Conservation (phyloP, 2,888 invertebrate species). For the Odontocerum albicorne region DNA sequence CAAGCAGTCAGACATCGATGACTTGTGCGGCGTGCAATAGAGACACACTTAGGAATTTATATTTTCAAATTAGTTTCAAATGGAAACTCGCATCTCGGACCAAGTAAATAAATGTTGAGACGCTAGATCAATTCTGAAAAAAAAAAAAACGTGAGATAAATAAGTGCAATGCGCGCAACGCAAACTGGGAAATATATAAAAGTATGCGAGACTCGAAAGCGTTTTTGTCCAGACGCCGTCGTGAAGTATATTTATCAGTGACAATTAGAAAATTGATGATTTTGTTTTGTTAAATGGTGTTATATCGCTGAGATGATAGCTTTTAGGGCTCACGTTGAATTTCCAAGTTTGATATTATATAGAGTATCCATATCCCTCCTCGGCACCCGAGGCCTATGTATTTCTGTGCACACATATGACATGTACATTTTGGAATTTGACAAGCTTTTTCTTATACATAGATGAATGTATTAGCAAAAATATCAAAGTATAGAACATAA, state of each 20-base stretch:
- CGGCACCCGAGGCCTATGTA: slow-evolving; percentile 3
- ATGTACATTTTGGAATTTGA: slow-evolving; percentile 26
- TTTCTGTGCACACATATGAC: slow-evolving; percentile 15
- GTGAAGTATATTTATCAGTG: too few species aligned
- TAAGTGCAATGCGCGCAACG: slow-evolving; percentile 1
- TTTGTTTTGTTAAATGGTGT: slow-evolving; percentile 1
- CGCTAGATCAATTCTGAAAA: background rate
- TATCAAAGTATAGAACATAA: slow-evolving; percentile 24
- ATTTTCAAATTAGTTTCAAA: background rate
- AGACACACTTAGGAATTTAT: background rate
- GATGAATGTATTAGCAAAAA: slow-evolving; percentile 31
- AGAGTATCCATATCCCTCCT: slow-evolving; percentile 7
- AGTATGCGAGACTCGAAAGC: background rate
- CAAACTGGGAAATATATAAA: background rate
- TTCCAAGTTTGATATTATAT: slow-evolving; percentile 25
- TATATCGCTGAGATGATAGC: background rate
- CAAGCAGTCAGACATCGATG: background rate
- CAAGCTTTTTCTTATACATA: slow-evolving; percentile 33
- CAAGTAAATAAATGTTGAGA: slow-evolving; percentile 6
- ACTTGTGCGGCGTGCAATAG: background rate
- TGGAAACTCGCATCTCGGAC: slow-evolving; percentile 5
- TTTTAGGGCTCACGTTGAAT: slow-evolving; percentile 26
- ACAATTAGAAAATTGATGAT: slow-evolving; percentile 3
- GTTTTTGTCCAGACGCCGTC: too few species aligned
- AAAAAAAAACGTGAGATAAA: background rate